Evolutionary conservation across 2,888 invertebrate genomes (phyloP), one percentile per base, ranked within the genome.

Genomic region (Sericinus montela): DNA sequence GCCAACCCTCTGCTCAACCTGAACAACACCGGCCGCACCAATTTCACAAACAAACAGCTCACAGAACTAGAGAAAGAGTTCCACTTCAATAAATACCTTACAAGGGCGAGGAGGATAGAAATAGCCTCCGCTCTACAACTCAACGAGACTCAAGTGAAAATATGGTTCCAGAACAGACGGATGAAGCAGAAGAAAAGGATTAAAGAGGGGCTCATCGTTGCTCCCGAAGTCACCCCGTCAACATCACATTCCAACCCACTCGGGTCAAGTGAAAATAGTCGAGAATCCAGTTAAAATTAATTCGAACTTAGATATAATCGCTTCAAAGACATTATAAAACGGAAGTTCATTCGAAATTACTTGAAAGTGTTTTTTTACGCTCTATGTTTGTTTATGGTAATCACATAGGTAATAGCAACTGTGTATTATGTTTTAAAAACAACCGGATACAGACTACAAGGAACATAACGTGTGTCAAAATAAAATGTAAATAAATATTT

Each of bases 61-160:
- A 99, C 99, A 1, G 99, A 99, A 83, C 91, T 99, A 59, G 99
- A 99, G 80, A 99, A 99, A 77, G 99, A 99, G 83, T 99, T 99
- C 89, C 99, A 99, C 82, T 99, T 98, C 88, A 98, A 98, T 90
- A 98, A 98, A 87, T 99, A 99, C 90, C 92, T 99, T 69, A 99
- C 99, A 32, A 90, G 99, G 62, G 98, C 98, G 32, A 90, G 99
- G 59, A 92, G 99, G 65, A 98, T 99, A 76, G 99, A 99, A 86
- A 99, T 99, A 61, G 99, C 99, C 0, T 96, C 97, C 1, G 95
- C 98, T 2, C 88, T 99, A 47, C 97, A 98, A 72, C 92, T 99
- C 45, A 99, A 98, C 83, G 99, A 99, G 80, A 98, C 98, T 1
- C 98, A 99, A 90, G 95, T 96, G 29, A 98, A 98, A 85, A 98